Evolutionary conservation across 92 coral and sea anemone genomes (phyloP), one percentile per base, ranked within the genome.

Genomic region (Phenganax subtilis): DNA sequence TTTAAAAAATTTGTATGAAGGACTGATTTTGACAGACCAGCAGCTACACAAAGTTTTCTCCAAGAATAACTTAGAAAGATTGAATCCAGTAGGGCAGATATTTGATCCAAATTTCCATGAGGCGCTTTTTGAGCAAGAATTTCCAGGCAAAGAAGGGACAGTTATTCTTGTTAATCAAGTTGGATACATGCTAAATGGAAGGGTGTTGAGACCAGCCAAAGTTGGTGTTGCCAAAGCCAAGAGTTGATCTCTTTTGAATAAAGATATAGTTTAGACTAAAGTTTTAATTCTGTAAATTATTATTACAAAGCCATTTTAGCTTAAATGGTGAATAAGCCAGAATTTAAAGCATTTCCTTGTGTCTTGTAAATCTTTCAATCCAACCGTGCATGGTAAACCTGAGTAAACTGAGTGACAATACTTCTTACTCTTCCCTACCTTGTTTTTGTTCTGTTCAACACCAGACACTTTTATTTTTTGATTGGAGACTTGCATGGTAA

Each of bases 21-120:
- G 99, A n/a, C 97, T 96, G 31, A 82, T 87, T 10, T 77, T 92
- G 86, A 96, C 99, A 8, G 97, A 92, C 81, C 84, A 83, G n/a
- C 99, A 96, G 69, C 84, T 96, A 37, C 92, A 90, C 84, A 96
- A 96, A 78, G 97, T 96, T 47, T 90, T 96, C 76, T 61, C 78
- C 11, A 96, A 90, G 78, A 96, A 96, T 90, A 97, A 97, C 53
- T 84, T 96, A 10, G 91, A 96, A 84, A 96, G 92, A 86, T 76
- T 92, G 66, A 88, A 86, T 82, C 97, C 99, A 6, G 44, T 91
- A 16, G 90, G 92, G 54, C 97, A 96, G 67, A 96, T 92, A 85
- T 96, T 96, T 88, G 90, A 96, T 72, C 99, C 99, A 0, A 86
- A 96, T 63, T 92, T 85, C 56, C 99, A 96, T 71, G 99, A 96